Evolutionary conservation across 2,113 vertebrate species (phyloP).

Genomic region (Bucco capensis): DNA sequence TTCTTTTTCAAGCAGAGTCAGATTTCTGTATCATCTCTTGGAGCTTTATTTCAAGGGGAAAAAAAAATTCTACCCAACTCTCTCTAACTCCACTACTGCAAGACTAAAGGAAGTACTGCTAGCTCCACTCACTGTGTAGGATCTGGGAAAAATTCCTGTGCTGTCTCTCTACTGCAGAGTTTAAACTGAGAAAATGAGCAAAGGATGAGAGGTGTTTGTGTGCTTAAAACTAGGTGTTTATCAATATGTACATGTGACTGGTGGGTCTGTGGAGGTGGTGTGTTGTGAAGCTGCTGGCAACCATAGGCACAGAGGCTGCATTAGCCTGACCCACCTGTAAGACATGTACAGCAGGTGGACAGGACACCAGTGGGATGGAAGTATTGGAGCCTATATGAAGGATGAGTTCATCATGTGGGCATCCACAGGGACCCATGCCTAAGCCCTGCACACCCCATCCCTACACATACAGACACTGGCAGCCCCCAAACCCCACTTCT

Average conservation of each 20-base stretch:
- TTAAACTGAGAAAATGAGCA: neutral
- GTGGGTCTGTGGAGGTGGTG: neutral
- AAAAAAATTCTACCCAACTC: neutral
- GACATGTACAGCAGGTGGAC: rapidly evolving
- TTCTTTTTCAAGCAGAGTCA: neutral
- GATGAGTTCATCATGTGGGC: neutral
- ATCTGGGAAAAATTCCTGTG: neutral
- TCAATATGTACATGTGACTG: neutral
- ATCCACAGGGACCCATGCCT: neutral
- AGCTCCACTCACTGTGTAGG: neutral
- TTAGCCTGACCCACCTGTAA: neutral
- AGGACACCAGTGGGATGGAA: neutral
- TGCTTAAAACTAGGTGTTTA: neutral
- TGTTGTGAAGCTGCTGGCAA: neutral
- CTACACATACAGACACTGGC: neutral
- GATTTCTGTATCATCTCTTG: neutral
- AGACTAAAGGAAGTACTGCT: neutral
- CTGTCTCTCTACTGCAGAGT: neutral
- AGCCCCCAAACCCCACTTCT: neutral
- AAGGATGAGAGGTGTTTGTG: neutral
- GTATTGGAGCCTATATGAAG: neutral
- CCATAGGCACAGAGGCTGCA: neutral
- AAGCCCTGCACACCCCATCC: neutral
- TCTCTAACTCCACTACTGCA: neutral
- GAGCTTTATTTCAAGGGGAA: neutral